phyloP scores from a whole-genome alignment of 2,888 invertebrate genomes.

The Camponotus fellah region DNA sequence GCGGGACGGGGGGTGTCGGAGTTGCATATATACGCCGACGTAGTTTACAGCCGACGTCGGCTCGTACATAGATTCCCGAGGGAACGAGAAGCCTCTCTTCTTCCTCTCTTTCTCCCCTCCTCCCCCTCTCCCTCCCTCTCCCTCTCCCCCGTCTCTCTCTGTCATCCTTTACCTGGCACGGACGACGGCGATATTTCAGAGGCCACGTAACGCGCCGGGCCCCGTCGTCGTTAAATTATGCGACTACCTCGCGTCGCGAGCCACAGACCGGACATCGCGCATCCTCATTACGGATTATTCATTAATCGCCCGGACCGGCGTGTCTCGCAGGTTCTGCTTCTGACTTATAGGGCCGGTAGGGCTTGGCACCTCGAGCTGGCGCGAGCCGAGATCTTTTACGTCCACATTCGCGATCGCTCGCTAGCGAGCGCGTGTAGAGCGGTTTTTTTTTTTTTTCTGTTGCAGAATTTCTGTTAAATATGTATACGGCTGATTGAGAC shows the following conservation, averaged over 20 bases:
- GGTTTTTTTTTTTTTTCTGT: neutral
- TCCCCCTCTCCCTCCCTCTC: neutral
- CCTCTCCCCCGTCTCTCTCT: neutral
- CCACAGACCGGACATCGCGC: slow-evolving; percentile 74
- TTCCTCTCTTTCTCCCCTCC: neutral
- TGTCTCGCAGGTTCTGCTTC: slow-evolving; percentile 54
- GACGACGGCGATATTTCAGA: slow-evolving; percentile 73
- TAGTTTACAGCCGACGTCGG: slow-evolving; percentile 76
- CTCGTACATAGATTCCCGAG: slow-evolving; percentile 73
- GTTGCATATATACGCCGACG: slow-evolving; percentile 62
- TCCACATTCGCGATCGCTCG: neutral
- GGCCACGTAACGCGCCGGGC: slow-evolving; percentile 59
- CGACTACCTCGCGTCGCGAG: slow-evolving; percentile 54
- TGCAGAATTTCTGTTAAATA: neutral
- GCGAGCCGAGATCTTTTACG: slow-evolving; percentile 9
- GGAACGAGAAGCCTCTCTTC: slow-evolving; percentile 50
- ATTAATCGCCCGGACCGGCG: slow-evolving; percentile 77
- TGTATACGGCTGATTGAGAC: slow-evolving; percentile 24
- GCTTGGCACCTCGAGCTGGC: slow-evolving; percentile 61
- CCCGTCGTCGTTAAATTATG: slow-evolving; percentile 63
- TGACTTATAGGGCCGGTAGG: slow-evolving; percentile 69
- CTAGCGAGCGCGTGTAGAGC: neutral
- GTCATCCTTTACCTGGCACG: neutral
- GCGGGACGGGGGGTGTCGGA: slow-evolving; percentile 46
- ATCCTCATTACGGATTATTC: slow-evolving; percentile 84